Conservation (phyloP, 2,113 vertebrate genomes). For the Trichomycterus rosablanca region DNA sequence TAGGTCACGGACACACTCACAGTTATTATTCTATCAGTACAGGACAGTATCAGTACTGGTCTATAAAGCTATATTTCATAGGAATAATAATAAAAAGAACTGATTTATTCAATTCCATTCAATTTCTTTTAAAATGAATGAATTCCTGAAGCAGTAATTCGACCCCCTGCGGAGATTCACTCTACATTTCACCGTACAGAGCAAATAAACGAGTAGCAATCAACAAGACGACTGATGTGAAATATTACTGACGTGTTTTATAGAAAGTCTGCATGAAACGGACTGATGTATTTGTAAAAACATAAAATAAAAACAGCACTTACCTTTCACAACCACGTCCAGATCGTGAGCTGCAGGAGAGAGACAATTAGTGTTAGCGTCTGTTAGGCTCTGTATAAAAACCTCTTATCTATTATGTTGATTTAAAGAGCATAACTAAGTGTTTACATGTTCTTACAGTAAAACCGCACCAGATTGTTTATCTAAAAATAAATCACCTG, state of each 20-base stretch:
- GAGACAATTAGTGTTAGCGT: background rate
- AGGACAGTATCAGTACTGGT: background rate
- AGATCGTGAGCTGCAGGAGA: constrained; percentile 59
- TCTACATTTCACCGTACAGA: background rate
- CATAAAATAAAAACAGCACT: background rate
- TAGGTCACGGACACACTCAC: background rate
- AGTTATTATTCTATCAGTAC: no score
- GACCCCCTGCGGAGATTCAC: background rate
- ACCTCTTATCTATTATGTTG: no score
- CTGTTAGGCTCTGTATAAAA: no score
- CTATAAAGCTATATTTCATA: no score
- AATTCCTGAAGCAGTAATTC: background rate
- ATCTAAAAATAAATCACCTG: no score
- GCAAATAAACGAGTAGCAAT: background rate
- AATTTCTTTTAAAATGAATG: background rate
- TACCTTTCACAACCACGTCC: constrained; percentile 70
- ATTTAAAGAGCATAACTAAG: no score
- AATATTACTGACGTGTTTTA: no score
- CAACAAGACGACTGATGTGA: no score
- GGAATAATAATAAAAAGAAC: no score
- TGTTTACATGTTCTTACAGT: no score
- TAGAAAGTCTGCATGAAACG: no score
- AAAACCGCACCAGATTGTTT: no score
- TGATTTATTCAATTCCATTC: background rate
- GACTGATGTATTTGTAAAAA: background rate